These are phyloP conservation scores for Myrmecobius fasciatus DNA, from an alignment of 2,113 vertebrate genomes.

Conservation along the genomic window DNA sequence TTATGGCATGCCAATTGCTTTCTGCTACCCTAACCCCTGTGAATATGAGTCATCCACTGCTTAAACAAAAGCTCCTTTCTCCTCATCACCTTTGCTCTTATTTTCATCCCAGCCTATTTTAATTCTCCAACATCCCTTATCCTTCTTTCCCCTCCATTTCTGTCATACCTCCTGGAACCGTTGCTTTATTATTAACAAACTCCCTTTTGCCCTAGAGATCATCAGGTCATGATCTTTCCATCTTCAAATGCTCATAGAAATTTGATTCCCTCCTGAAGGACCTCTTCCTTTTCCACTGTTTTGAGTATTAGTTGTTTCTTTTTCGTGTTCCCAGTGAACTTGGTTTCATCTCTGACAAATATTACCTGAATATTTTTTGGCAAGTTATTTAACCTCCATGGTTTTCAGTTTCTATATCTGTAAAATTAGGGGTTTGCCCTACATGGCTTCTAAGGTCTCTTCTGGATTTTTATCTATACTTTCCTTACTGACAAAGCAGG, in stretches of 20 bases:
- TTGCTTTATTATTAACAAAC: not conserved
- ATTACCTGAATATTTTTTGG: not conserved
- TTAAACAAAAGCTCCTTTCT: slow-evolving; percentile 2
- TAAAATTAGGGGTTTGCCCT: not conserved
- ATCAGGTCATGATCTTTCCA: not conserved
- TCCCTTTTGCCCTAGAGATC: not conserved
- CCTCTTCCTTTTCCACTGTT: not conserved
- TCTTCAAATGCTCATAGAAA: not conserved
- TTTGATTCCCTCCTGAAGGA: not conserved
- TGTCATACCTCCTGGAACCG: not conserved
- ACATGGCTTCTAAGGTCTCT: not conserved
- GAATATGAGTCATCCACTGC: not conserved
- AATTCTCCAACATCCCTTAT: not conserved
- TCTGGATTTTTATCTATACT: not conserved
- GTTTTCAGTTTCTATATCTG: not conserved
- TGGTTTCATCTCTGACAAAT: not conserved
- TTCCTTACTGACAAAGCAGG: not conserved
- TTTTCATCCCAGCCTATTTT: not conserved
- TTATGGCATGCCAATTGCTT: not conserved
- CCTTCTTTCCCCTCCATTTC: not conserved
- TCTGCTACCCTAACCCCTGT: not conserved
- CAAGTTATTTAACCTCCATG: not conserved
- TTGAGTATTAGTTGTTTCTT: not conserved
- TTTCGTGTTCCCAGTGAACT: not conserved
- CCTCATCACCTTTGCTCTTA: not conserved